Evolutionary conservation across 37 sponge, comb jelly and placozoan genomes (phyloP).

Genomic region (Bolinopsis microptera): DNA sequence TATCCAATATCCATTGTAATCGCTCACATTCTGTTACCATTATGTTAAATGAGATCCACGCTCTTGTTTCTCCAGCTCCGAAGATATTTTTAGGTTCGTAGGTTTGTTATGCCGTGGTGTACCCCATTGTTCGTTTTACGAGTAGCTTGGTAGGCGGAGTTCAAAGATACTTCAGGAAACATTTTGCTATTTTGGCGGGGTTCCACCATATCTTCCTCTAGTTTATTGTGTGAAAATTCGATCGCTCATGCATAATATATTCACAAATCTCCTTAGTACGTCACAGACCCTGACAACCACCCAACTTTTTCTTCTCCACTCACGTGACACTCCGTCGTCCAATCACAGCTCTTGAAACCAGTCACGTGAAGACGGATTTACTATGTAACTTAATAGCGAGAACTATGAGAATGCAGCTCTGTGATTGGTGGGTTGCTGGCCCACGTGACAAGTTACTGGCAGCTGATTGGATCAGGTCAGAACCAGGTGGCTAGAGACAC

Average conservation of each 20-base stretch:
- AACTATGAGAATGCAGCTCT: not conserved
- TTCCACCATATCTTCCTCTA: not conserved
- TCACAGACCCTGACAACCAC: not conserved
- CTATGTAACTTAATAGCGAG: not conserved
- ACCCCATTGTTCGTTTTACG: no score
- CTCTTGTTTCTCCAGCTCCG: no score
- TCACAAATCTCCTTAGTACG: not conserved
- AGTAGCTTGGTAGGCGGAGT: no score
- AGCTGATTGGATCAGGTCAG: not conserved
- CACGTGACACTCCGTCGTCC: not conserved
- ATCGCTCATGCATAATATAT: not conserved
- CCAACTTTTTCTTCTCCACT: not conserved
- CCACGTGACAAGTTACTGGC: not conserved
- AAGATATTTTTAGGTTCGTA: no score
- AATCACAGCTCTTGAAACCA: not conserved
- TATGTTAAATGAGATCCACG: no score
- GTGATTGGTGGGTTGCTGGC: not conserved
- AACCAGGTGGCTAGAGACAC: not conserved
- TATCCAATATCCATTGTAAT: no score
- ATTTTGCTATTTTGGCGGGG: not conserved
- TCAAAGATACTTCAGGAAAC: not conserved
- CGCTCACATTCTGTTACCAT: no score
- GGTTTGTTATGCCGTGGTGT: no score
- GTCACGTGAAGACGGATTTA: not conserved
- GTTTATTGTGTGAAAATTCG: not conserved